phyloP scores from a whole-genome alignment of 2,113 vertebrate genomes.

The Elachura formosa region DNA sequence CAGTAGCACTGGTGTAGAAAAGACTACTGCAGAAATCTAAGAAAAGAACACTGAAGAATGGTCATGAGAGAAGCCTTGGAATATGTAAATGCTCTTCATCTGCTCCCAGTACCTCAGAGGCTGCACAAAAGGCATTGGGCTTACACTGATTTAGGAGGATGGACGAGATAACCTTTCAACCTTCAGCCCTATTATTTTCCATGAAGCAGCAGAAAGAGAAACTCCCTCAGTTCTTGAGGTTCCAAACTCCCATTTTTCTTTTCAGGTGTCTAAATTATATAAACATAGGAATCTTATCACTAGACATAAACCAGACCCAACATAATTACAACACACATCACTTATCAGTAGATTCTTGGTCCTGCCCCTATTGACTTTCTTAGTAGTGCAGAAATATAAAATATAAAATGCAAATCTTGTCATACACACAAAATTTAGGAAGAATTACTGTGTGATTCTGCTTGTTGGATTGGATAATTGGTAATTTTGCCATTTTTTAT shows the following conservation, averaged over 20 bases:
- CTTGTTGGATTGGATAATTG: neutral
- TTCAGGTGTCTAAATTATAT: conserved; percentile 15
- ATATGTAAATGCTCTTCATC: neutral
- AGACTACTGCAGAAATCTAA: neutral
- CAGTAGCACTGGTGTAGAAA: neutral
- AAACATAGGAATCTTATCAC: conserved; percentile 45
- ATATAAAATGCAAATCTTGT: neutral
- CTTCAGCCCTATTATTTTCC: conserved; percentile 23
- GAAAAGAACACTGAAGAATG: neutral
- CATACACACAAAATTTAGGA: neutral
- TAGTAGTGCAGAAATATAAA: neutral
- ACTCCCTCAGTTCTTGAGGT: conserved; percentile 3
- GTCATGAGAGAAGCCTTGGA: neutral
- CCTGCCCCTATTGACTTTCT: neutral
- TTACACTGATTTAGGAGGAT: conserved; percentile 27
- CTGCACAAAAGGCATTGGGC: neutral
- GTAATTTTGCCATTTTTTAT: neutral
- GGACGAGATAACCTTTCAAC: conserved; percentile 42
- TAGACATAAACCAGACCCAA: conserved; percentile 21
- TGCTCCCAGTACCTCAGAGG: neutral
- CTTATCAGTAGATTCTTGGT: conserved; percentile 12
- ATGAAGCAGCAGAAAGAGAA: conserved; percentile 35
- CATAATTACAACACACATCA: neutral
- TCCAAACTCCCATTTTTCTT: conserved; percentile 27
- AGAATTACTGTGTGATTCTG: neutral